Evolutionary conservation across 2,113 vertebrate species (phyloP), one percentile per base, ranked within the genome.

Genomic region (Clarias batrachus): DNA sequence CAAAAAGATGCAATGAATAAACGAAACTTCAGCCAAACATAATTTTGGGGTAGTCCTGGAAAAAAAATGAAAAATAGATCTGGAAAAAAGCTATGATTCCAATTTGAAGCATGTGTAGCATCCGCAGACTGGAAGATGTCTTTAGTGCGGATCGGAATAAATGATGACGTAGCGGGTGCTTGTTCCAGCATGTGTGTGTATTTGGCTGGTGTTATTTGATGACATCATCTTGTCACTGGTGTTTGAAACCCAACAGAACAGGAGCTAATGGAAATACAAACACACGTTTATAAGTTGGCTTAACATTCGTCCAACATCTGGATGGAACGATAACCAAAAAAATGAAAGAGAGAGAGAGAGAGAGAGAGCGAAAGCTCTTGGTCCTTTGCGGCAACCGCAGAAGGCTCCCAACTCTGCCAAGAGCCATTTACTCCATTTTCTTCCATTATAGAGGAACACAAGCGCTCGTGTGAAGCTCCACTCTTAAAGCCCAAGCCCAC

Each of bases 1-100:
- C 57, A 80, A 33, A 60, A 80, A 80, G 56, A 79, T 54, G n/a
- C 25, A 52, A 78, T 30, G 77, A 59, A 77, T 78, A 78, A 80
- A 80, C 23, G 10, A 37, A 33, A 80, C 78, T 37, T 59, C 57
- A 23, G 78, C 78, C 78, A 80, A 60, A 80, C 19, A 80, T 1
- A 12, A 80, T 60, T 60, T 80, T 56, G 52, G 48, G 54, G 48
- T 16, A 4, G 71, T 12, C 37, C 21, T 5, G 0, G 52, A 17
- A 56, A 27, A 17, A 33, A 37, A 37, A 37, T 3, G 4, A 19
- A 56, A 54, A 25, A 27, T 9, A 27, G 2, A 56, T 78, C 14
- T 33, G 56, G 56, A 23, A 80, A 80, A 60, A 60, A 59, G 77
- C 56, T 60, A 60, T 21, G 23, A 60, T 80, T 60, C 60, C 77